These are phyloP conservation scores for Pseudochaenichthys georgianus DNA, from an alignment of 2,797 vertebrate species.

Conservation along the genomic window DNA sequence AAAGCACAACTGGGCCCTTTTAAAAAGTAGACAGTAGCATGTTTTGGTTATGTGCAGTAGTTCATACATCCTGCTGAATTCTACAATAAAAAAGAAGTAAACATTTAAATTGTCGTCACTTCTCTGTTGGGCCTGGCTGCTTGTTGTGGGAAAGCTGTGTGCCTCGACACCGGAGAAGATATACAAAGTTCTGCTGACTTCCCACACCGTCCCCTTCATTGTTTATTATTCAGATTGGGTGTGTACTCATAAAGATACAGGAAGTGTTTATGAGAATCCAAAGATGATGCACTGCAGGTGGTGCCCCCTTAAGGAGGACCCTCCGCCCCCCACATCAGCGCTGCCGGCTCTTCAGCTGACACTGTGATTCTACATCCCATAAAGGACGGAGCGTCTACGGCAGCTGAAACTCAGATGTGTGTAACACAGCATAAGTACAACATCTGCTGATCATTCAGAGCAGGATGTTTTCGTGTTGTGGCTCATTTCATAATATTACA, in stretches of 20 bases:
- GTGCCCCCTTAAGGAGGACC: conserved; percentile 38
- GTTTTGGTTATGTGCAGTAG: conserved; percentile 1
- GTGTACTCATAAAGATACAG: conserved; percentile 48
- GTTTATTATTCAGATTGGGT: conserved; percentile 39
- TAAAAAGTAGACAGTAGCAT: neutral
- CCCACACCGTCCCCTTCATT: conserved; percentile 22
- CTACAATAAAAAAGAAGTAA: conserved; percentile 32
- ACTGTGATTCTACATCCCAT: conserved; percentile 38
- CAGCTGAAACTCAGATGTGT: conserved; percentile 23
- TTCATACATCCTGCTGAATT: conserved; percentile 14
- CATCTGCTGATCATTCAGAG: conserved; percentile 37
- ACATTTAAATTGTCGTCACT: neutral
- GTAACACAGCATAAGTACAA: conserved; percentile 23
- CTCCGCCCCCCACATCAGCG: conserved; percentile 44
- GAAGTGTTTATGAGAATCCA: conserved; percentile 49
- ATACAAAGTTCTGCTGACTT: conserved; percentile 49
- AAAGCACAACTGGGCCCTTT: too few species aligned
- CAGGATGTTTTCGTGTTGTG: conserved; percentile 36
- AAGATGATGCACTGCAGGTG: conserved; percentile 42
- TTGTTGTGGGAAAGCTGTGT: conserved; percentile 22
- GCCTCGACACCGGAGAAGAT: conserved; percentile 13
- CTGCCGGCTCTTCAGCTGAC: conserved; percentile 43
- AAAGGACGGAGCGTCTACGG: conserved; percentile 15
- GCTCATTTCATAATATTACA: conserved; percentile 27
- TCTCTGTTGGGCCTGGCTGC: neutral